Conservation (phyloP, 2,113 vertebrate species). For the Eubucco bourcierii region DNA sequence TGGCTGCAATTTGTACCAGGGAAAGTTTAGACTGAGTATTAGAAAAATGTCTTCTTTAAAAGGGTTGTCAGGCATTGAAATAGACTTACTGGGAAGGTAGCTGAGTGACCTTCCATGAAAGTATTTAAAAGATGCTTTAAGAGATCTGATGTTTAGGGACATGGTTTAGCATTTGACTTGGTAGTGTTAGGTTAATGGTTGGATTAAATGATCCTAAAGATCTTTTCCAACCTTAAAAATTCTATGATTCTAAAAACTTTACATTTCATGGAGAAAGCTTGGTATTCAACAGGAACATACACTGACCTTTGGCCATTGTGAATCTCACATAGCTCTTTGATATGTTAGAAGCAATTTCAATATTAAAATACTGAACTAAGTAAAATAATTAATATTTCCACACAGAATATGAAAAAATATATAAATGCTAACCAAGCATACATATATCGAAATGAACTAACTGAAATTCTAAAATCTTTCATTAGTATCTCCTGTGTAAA, state of each 20-base stretch:
- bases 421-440: not conserved
- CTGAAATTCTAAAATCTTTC: not conserved
- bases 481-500: not conserved
- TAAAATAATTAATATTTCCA: not conserved
- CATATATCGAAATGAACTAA: not conserved
- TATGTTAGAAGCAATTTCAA: not conserved
- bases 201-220: not conserved
- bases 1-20: not conserved
- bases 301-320: not conserved
- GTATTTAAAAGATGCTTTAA: too few relatives aligned
- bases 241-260: not conserved
- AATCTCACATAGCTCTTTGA: not conserved
- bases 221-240: not conserved
- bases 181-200: not conserved
- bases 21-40: too few relatives aligned
- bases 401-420: not conserved
- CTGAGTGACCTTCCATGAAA: too few relatives aligned
- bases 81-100: too few relatives aligned
- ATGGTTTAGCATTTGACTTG: not conserved
- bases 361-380: not conserved
- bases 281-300: not conserved
- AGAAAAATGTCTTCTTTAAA: too few relatives aligned
- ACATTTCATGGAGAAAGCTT: not conserved
- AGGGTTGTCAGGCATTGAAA: too few relatives aligned
- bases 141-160: not conserved